Evolutionary conservation across 1,140 invertebrate genomes (phyloP).

Genomic region (Leptinotarsa undecemlineata): DNA sequence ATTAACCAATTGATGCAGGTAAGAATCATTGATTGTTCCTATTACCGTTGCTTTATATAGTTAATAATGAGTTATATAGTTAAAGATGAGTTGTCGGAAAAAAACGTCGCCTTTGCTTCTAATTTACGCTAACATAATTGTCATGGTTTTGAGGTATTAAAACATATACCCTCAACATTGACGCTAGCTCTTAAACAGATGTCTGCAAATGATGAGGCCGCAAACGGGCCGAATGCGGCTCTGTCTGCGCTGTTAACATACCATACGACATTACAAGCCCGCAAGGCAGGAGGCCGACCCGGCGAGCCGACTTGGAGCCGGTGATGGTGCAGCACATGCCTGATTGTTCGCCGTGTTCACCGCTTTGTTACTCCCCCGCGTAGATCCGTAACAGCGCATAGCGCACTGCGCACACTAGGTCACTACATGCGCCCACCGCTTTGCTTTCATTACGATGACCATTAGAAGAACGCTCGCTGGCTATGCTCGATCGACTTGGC

Average conservation of each 20-base stretch:
- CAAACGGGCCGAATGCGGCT: background rate
- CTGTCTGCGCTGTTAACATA: slow-evolving; percentile 2
- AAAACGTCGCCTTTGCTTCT: too few relatives aligned
- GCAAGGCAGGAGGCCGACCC: slow-evolving; percentile 37
- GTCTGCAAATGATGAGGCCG: too few relatives aligned
- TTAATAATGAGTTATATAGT: too few relatives aligned
- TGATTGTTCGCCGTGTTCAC: slow-evolving; percentile 29
- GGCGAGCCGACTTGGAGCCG: slow-evolving; percentile 31
- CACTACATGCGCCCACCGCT: slow-evolving; percentile 41
- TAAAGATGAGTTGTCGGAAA: too few relatives aligned
- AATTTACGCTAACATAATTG: too few relatives aligned
- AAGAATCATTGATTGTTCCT: too few relatives aligned
- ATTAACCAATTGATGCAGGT: too few relatives aligned
- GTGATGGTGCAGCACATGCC: slow-evolving; percentile 36
- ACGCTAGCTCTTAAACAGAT: too few relatives aligned
- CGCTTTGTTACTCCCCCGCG: slow-evolving; percentile 45
- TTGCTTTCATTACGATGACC: slow-evolving; percentile 27
- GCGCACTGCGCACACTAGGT: slow-evolving; percentile 46
- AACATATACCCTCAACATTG: too few relatives aligned
- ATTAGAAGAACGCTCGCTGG: slow-evolving; percentile 22
- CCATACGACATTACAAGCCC: slow-evolving; percentile 22
- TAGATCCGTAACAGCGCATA: slow-evolving; percentile 46
- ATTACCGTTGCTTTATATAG: too few relatives aligned
- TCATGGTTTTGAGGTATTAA: too few relatives aligned
- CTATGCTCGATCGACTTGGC: background rate